phyloP scores from a whole-genome alignment of 2,113 vertebrate genomes.

The Chlamydotis undulata region DNA sequence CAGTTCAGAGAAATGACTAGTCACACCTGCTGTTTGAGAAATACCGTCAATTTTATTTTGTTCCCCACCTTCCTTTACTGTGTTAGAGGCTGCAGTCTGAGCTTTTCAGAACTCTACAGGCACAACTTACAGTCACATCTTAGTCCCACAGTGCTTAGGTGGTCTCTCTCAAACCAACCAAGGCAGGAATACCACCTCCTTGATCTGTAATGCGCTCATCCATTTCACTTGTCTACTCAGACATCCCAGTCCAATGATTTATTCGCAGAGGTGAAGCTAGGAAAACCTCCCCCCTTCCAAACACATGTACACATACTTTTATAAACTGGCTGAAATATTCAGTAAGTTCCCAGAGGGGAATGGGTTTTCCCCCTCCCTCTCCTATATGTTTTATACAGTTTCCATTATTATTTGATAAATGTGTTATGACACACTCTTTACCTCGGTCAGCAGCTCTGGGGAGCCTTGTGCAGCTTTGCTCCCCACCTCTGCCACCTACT shows the following conservation, averaged over 20 bases:
- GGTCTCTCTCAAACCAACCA: conserved; percentile 27
- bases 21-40: background rate
- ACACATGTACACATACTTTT: conserved; percentile 7
- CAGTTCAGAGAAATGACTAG: background rate
- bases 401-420: conserved; percentile 73
- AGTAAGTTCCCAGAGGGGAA: conserved; percentile 37
- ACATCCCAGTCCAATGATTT: conserved; percentile 44
- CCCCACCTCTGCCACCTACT: conserved; percentile 62
- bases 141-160: conserved; percentile 30
- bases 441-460: conserved; percentile 60
- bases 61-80: background rate
- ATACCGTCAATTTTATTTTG: background rate
- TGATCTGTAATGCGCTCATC: conserved; percentile 21
- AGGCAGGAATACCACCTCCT: background rate
- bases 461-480: conserved; percentile 46
- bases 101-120: background rate
- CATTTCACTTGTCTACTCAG: conserved; percentile 46
- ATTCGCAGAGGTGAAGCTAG: conserved; percentile 34
- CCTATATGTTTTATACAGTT: conserved; percentile 34
- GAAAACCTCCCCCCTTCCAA: background rate
- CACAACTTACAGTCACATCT: background rate
- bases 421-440: conserved; percentile 72
- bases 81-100: background rate
- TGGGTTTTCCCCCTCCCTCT: background rate
- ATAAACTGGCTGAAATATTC: conserved; percentile 55